These are phyloP conservation scores for Lamprotornis superbus DNA, from an alignment of 2,113 vertebrate species.

Conservation along the genomic window DNA sequence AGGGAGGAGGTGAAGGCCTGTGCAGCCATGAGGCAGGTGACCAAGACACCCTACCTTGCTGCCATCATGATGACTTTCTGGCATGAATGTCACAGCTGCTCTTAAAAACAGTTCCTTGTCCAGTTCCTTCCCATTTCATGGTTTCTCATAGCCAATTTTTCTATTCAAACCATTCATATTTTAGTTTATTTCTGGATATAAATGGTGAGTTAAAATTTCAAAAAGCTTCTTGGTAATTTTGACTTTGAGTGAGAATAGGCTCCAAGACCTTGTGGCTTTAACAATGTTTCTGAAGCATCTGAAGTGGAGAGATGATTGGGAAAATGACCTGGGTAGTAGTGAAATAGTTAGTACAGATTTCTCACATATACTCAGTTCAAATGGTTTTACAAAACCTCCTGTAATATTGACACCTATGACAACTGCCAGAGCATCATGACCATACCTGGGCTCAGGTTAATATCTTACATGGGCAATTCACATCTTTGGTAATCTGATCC, in stretches of 20 bases:
- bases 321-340: not conserved
- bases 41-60: not conserved
- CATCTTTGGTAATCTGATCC: not conserved
- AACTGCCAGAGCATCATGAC: rapidly evolving
- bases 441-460: not conserved
- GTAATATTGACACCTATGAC: not conserved
- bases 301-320: not conserved
- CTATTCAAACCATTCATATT: not conserved
- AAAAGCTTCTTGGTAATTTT: not conserved
- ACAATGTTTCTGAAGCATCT: not conserved
- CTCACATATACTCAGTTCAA: not conserved
- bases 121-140: not conserved
- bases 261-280: not conserved
- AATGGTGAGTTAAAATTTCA: not conserved
- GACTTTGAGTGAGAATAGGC: not conserved
- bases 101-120: not conserved
- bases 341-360: slow-evolving; percentile 22
- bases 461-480: not conserved
- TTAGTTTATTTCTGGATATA: not conserved
- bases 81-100: not conserved
- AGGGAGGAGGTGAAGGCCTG: not conserved
- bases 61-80: not conserved
- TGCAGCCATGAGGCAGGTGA: not conserved
- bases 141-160: not conserved
- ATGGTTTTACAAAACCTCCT: not conserved